phyloP scores from a whole-genome alignment of 2,888 invertebrate species.

The Sphecodes monilicornis region DNA sequence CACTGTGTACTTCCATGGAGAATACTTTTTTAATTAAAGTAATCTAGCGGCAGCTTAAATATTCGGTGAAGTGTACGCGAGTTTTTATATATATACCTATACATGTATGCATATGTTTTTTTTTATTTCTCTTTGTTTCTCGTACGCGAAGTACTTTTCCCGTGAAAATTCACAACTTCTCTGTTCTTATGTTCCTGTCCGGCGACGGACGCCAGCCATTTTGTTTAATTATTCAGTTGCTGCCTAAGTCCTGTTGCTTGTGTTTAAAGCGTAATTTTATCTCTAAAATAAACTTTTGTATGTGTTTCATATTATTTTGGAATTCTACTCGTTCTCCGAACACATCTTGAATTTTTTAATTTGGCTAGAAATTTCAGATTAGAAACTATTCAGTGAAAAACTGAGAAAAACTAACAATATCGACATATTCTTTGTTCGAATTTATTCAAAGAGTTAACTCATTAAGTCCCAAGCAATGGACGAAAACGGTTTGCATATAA shows the following conservation, averaged over 20 bases:
- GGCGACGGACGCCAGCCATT: slow-evolving; percentile 71
- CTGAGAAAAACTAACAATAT: too few relatives aligned
- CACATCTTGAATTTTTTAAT: background rate
- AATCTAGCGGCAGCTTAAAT: slow-evolving; percentile 73
- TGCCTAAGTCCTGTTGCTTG: background rate
- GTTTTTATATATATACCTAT: slow-evolving; percentile 32
- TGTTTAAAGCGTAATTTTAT: background rate
- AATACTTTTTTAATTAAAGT: slow-evolving; percentile 56
- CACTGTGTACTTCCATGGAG: slow-evolving; percentile 67
- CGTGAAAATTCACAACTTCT: slow-evolving; percentile 68
- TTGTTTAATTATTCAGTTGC: slow-evolving; percentile 46
- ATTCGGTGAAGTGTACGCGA: slow-evolving; percentile 75
- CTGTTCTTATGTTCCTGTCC: slow-evolving; percentile 80
- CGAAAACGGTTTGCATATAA: too few relatives aligned
- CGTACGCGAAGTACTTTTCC: slow-evolving; percentile 70
- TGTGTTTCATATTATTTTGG: background rate
- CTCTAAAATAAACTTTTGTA: background rate
- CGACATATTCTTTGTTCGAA: too few relatives aligned
- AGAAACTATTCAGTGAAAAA: background rate
- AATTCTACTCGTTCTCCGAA: background rate
- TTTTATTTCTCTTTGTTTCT: slow-evolving; percentile 27
- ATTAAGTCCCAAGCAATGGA: too few relatives aligned
- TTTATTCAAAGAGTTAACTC: too few relatives aligned
- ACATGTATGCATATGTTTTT: slow-evolving; percentile 12
- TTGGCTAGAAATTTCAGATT: too few relatives aligned